Conservation (phyloP, 1,140 invertebrate genomes). For the Bombus cullumanus region DNA sequence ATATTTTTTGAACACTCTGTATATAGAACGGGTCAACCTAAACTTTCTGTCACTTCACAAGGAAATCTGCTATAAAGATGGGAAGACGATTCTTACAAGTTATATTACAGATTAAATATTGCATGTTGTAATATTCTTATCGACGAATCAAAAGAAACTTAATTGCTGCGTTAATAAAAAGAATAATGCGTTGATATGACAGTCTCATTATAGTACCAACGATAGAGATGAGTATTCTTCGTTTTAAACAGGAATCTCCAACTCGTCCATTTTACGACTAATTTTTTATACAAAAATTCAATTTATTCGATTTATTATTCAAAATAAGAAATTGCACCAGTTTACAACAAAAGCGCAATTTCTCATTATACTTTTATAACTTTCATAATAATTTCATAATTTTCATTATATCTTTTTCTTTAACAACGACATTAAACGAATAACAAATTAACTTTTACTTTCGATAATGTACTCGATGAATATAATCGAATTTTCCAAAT, state of each 20-base stretch:
- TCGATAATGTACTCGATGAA: background rate
- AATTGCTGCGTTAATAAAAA: conserved; percentile 39
- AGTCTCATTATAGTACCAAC: conserved; percentile 63
- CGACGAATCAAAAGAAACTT: conserved; percentile 34
- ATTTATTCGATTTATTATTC: too few relatives aligned
- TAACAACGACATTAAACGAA: conserved; percentile 7
- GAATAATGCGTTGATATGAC: conserved; percentile 48
- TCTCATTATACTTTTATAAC: background rate
- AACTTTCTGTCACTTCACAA: conserved; percentile 22
- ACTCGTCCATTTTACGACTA: conserved; percentile 36
- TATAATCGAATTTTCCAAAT: background rate
- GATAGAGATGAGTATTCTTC: conserved; percentile 59
- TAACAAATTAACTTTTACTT: conserved; percentile 3
- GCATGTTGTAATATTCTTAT: conserved; percentile 46
- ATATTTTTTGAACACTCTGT: conserved; percentile 10
- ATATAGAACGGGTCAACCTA: background rate
- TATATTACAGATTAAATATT: conserved; percentile 61
- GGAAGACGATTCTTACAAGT: conserved; percentile 63
- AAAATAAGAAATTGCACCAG: conserved; percentile 40
- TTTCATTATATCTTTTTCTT: background rate
- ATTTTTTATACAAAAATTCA: conserved; percentile 10
- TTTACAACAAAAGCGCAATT: conserved; percentile 18
- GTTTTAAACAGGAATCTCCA: conserved; percentile 33
- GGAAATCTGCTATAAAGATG: conserved; percentile 12
- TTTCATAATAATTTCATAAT: background rate